phyloP scores from a whole-genome alignment of 2,888 invertebrate genomes.

The Agrochola lota region DNA sequence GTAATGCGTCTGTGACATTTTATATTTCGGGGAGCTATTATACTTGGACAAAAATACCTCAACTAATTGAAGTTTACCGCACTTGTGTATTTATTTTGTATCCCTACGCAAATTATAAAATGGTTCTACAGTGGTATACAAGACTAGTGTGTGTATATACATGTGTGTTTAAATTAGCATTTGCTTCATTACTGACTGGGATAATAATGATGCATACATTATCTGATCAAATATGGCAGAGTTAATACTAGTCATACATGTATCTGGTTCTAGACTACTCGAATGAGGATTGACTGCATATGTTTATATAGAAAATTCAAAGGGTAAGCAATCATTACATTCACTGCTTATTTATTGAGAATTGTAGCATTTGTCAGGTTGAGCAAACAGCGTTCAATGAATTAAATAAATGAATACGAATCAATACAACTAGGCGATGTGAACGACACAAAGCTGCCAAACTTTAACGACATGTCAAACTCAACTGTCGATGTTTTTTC shows the following conservation, averaged over 20 bases:
- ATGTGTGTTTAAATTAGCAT: slow-evolving; percentile 33
- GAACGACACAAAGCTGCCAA: slow-evolving; percentile 71
- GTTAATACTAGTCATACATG: slow-evolving; percentile 50
- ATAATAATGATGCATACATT: slow-evolving; percentile 53
- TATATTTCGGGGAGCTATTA: slow-evolving; percentile 84
- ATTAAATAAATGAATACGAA: slow-evolving; percentile 75
- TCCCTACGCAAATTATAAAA: neutral
- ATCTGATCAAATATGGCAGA: slow-evolving; percentile 52
- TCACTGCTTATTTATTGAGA: slow-evolving; percentile 50
- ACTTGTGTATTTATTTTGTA: slow-evolving; percentile 35
- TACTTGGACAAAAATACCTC: slow-evolving; percentile 69
- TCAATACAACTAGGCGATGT: slow-evolving; percentile 78
- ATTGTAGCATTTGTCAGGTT: slow-evolving; percentile 59
- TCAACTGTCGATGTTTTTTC: slow-evolving; percentile 84
- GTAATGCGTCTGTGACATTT: slow-evolving; percentile 86
- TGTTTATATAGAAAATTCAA: slow-evolving; percentile 35
- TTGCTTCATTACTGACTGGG: slow-evolving; percentile 48
- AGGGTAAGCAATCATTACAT: slow-evolving; percentile 52
- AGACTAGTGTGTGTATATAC: neutral
- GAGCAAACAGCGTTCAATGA: slow-evolving; percentile 67
- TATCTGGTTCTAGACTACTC: slow-evolving; percentile 25
- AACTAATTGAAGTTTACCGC: slow-evolving; percentile 61
- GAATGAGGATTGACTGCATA: slow-evolving; percentile 26
- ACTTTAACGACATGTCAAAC: slow-evolving; percentile 69
- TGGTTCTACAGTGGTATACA: neutral